Base-by-base conservation (phyloP, 2,113 vertebrate species). In the Ondatra zibethicus region DNA sequence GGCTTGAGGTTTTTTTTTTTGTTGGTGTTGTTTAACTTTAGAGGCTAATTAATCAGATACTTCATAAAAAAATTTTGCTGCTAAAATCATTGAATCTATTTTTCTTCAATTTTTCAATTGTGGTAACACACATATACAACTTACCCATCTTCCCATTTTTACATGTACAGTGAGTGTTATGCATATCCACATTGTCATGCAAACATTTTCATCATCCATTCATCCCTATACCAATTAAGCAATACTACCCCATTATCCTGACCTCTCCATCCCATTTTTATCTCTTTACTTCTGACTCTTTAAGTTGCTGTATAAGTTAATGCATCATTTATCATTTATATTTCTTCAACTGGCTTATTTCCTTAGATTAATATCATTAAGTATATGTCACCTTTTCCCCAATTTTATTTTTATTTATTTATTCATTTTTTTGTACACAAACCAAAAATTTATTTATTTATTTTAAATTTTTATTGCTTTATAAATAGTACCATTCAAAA, bases 11-110 rank as follows among this genome's bases (percentile, higher is more conserved):
- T 96, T 75, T 78, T 93, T 94, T 76, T 58, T 58, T 19, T 58
- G n/a, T n/a, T n/a, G n/a, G n/a, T n/a, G n/a, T n/a, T 96, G 89
- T 80, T 92, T 95, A 92, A 89, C 84, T 66, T 91, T 27, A 95
- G 66, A 91, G 17, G 11, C 68, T 96, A 97, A 95, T 96, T 93
- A 89, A 89, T 96, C 77, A 95, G 66, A 65, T 88, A 1, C 0
- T 33, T 93, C 80, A 93, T 42, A 58, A 47, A 89, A 97, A 39
- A 93, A 80, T 92, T 13, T 39, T 76, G 63, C 16, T 92, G 76
- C 65, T 95, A 42, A 95, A 96, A 91, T 88, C 42, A 76, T 94
- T 92, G 72, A 91, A 25, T 39, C 14, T 81, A 81, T 93, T 50
- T 52, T 29, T 39, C 3, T 96, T 89, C 9, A 72, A 2, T 58